Percentiles rank a stretch among this genome's conserved stretches.
Evolutionary conservation across 2,797 vertebrate genomes (phyloP).

Genomic region (Oceanodroma leucorhoa): DNA sequence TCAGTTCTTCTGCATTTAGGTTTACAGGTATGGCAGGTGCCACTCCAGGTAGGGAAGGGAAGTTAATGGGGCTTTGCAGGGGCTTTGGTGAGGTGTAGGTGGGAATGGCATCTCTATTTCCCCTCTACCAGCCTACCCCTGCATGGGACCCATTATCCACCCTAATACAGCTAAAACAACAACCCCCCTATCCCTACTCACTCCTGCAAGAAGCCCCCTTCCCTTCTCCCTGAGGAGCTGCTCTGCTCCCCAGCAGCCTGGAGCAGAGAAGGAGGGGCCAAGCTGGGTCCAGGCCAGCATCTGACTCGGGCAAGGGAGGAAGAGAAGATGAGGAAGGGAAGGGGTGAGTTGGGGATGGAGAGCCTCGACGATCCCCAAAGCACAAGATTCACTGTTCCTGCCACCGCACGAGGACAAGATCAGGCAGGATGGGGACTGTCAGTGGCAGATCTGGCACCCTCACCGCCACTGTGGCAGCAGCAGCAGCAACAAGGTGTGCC

Average conservation of each 20-base stretch:
- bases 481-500: neutral
- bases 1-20: neutral
- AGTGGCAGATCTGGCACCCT: neutral
- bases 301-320: neutral
- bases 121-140: neutral
- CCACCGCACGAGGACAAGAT: neutral
- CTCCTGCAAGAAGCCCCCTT: neutral
- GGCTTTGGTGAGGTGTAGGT: neutral
- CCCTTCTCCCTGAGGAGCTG: neutral
- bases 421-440: neutral
- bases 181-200: fast-evolving
- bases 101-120: neutral
- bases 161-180: neutral
- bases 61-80: neutral
- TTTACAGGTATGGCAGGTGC: neutral
- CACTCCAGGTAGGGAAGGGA: neutral
- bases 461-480: neutral
- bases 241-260: neutral
- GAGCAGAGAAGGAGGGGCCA: neutral
- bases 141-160: neutral
- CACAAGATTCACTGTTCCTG: neutral
- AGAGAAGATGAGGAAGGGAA: neutral
- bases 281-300: too few relatives aligned
- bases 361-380: neutral
- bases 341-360: fast-evolving